phyloP scores from a whole-genome alignment of 1,140 invertebrate species.

The Drosophila lacertosa region DNA sequence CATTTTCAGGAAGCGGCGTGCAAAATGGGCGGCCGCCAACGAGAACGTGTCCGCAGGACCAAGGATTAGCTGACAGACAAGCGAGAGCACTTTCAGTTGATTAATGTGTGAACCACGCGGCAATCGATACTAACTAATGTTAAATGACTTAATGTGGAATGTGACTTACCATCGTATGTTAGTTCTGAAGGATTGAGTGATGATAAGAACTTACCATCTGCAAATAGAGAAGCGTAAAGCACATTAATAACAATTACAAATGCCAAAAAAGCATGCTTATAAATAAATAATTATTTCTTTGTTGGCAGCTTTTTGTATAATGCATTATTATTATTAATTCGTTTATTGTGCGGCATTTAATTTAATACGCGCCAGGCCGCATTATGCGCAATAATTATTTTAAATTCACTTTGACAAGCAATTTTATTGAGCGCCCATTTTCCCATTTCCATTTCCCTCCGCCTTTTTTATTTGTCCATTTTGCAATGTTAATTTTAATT shows the following conservation, averaged over 20 bases:
- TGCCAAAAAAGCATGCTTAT: no score
- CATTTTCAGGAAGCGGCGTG: constrained; percentile 78
- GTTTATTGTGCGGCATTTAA: constrained; percentile 79
- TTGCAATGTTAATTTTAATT: constrained; percentile 76
- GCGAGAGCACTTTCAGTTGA: constrained; percentile 63
- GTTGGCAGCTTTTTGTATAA: constrained; percentile 33
- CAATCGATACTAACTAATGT: constrained; percentile 20
- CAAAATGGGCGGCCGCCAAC: constrained; percentile 65
- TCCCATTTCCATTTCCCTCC: no score
- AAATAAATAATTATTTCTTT: constrained; percentile 38
- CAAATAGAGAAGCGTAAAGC: constrained; percentile 47
- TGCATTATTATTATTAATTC: constrained; percentile 75
- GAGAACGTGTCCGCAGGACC: constrained; percentile 52
- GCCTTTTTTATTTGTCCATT: constrained; percentile 42
- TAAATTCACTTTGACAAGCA: constrained; percentile 82
- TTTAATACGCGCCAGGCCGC: constrained; percentile 75
- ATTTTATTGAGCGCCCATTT: constrained; percentile 46
- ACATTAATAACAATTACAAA: constrained; percentile 34
- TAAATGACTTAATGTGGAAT: constrained; percentile 82
- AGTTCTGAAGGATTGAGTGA: constrained; percentile 84
- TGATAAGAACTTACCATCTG: constrained; percentile 84
- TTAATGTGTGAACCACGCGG: constrained; percentile 67
- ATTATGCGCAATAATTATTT: constrained; percentile 81
- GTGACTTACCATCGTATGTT: constrained; percentile 84
- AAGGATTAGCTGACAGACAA: constrained; percentile 62